Evolutionary conservation across 2,888 invertebrate species (phyloP).

Genomic region (Rhimphoctona megacephalus): DNA sequence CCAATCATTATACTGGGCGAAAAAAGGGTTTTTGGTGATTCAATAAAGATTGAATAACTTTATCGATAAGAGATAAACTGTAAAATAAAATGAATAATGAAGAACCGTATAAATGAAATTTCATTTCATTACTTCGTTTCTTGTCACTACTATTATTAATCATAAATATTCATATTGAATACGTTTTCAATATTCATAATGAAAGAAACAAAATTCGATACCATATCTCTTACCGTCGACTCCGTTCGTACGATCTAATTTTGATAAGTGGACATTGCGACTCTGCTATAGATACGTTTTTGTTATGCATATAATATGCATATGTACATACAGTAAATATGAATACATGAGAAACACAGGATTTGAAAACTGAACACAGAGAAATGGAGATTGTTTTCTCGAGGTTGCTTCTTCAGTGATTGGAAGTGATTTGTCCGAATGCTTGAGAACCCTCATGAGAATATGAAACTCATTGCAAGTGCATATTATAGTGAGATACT

Average conservation of each 20-base stretch:
- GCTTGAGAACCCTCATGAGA: constrained; percentile 50
- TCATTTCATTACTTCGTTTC: too few species aligned
- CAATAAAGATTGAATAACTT: too few species aligned
- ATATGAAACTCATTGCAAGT: constrained; percentile 50
- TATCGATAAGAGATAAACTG: too few species aligned
- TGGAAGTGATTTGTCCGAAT: constrained; percentile 63
- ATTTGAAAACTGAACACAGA: constrained; percentile 19
- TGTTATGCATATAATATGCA: constrained; percentile 1
- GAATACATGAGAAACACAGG: neutral
- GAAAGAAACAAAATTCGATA: neutral
- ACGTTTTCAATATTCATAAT: neutral
- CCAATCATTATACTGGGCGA: too few species aligned
- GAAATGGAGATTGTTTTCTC: constrained; percentile 37
- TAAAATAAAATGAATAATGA: too few species aligned
- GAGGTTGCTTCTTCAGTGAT: constrained; percentile 50
- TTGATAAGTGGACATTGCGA: neutral
- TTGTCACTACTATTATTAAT: neutral
- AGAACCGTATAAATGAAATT: too few species aligned
- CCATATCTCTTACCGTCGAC: too few species aligned
- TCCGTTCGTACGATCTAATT: neutral
- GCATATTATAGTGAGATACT: constrained; percentile 57
- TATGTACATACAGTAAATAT: neutral
- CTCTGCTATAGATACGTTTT: neutral
- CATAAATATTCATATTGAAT: too few species aligned
- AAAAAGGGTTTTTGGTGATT: too few species aligned